Percentiles rank a stretch among this genome's conserved stretches.
Conservation (phyloP, 2,888 invertebrate genomes). For the Drosophila diplacantha region DNA sequence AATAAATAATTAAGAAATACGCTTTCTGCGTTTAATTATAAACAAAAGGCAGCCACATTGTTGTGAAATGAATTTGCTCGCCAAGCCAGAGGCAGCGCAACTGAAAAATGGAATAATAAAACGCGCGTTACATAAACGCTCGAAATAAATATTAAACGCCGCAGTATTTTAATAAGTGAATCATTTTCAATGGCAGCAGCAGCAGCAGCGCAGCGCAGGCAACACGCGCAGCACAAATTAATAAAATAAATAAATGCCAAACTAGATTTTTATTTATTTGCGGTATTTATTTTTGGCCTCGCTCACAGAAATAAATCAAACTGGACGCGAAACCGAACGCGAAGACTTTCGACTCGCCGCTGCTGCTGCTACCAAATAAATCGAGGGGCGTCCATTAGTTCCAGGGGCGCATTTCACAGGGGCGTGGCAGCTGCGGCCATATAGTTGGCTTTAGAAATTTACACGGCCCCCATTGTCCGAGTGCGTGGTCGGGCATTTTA, state of each 20-base stretch:
- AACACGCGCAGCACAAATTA: slow-evolving; percentile 63
- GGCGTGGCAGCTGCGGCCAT: slow-evolving; percentile 47
- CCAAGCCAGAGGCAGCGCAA: slow-evolving; percentile 6
- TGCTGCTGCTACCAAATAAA: slow-evolving; percentile 30
- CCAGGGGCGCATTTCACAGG: slow-evolving; percentile 12
- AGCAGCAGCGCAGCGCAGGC: slow-evolving; percentile 30
- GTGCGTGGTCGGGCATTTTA: slow-evolving; percentile 30
- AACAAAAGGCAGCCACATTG: slow-evolving; percentile 50
- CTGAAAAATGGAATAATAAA: slow-evolving; percentile 58
- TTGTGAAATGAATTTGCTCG: slow-evolving; percentile 39
- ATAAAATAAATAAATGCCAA: slow-evolving; percentile 65
- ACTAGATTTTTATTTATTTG: slow-evolving; percentile 47
- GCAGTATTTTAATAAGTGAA: slow-evolving; percentile 54
- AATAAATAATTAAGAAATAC: slow-evolving; percentile 73
- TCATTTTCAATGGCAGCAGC: slow-evolving; percentile 52
- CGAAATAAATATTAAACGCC: slow-evolving; percentile 59
- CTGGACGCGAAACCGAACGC: slow-evolving; percentile 31
- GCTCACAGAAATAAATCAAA: slow-evolving; percentile 66
- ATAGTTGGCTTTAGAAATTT: slow-evolving; percentile 63
- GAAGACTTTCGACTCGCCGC: slow-evolving; percentile 34
- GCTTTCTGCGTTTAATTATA: slow-evolving; percentile 68
- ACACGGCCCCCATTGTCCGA: slow-evolving; percentile 44
- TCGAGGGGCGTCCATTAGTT: slow-evolving; percentile 19
- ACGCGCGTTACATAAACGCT: slow-evolving; percentile 66
- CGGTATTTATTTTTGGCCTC: slow-evolving; percentile 64